Percentiles rank a stretch among this genome's conserved stretches.
phyloP scores from a whole-genome alignment of 1,140 invertebrate genomes.

The Drosophila mojavensis region DNA sequence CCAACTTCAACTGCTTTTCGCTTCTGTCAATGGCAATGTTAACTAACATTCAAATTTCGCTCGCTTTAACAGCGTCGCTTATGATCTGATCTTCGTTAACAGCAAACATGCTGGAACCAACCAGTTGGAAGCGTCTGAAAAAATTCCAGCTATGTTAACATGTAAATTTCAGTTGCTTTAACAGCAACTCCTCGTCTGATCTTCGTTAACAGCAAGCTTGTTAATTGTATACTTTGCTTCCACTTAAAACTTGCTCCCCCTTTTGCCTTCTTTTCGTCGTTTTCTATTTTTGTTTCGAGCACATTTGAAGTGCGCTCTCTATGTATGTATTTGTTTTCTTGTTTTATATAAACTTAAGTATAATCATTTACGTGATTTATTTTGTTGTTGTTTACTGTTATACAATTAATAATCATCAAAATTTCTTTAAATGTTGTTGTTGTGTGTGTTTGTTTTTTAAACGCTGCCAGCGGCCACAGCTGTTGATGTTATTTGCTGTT shows the following conservation, averaged over 20 bases:
- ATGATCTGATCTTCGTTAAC: neutral
- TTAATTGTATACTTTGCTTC: neutral
- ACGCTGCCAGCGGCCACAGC: conserved; percentile 61
- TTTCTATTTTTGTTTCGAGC: conserved; percentile 23
- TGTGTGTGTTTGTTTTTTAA: conserved; percentile 56
- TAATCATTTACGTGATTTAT: conserved; percentile 81
- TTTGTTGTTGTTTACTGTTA: conserved; percentile 70
- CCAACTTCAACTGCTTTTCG: neutral
- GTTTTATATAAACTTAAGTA: conserved; percentile 71
- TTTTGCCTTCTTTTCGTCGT: neutral
- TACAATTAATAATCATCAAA: conserved; percentile 81
- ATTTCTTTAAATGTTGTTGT: conserved; percentile 65
- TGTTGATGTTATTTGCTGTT: conserved; percentile 30
- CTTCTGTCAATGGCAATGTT: neutral
- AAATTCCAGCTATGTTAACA: no score
- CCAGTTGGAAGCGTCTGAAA: no score
- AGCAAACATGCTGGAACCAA: neutral
- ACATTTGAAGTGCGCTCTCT: conserved; percentile 15
- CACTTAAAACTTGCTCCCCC: neutral
- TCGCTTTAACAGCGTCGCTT: neutral
- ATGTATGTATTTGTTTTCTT: conserved; percentile 37
- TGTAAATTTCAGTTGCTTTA: neutral
- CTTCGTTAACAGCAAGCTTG: neutral
- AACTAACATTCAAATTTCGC: neutral
- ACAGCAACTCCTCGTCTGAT: no score